Conservation (phyloP, 2,888 invertebrate genomes). For the Ennomos fuscantarius region DNA sequence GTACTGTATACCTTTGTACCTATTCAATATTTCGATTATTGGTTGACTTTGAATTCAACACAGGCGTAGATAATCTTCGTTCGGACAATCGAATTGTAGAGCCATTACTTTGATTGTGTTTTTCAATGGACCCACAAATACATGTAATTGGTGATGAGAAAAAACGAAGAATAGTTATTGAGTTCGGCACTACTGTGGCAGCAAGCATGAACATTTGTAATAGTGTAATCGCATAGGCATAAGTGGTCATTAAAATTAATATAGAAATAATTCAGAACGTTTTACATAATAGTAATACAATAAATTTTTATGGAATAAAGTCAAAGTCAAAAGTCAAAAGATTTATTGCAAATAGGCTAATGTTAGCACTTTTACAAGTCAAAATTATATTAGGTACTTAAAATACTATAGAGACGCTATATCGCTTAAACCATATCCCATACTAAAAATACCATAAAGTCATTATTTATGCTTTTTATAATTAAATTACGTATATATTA, state of each 20-base stretch:
- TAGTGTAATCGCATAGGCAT: background rate
- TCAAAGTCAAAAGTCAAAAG: too few species aligned
- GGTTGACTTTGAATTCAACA: slow-evolving; percentile 56
- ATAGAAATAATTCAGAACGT: too few species aligned
- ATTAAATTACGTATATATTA: too few species aligned
- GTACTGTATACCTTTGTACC: background rate
- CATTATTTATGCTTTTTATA: too few species aligned
- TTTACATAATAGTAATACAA: too few species aligned
- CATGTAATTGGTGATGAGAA: slow-evolving; percentile 71
- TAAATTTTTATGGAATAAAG: too few species aligned
- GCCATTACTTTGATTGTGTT: slow-evolving; percentile 67
- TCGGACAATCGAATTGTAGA: slow-evolving; percentile 66
- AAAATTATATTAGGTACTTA: too few species aligned
- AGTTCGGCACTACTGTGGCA: slow-evolving; percentile 47
- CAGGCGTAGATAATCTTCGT: slow-evolving; percentile 54
- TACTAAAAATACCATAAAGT: too few species aligned
- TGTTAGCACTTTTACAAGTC: too few species aligned
- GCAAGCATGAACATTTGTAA: slow-evolving; percentile 16
- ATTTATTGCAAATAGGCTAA: too few species aligned
- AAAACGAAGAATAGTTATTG: slow-evolving; percentile 67
- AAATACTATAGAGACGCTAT: too few species aligned
- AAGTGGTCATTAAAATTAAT: background rate
- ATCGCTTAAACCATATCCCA: too few species aligned
- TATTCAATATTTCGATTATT: slow-evolving; percentile 25
- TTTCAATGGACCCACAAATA: slow-evolving; percentile 71